Base-by-base conservation (phyloP, 2,113 vertebrate genomes). In the Vicugna pacos region DNA sequence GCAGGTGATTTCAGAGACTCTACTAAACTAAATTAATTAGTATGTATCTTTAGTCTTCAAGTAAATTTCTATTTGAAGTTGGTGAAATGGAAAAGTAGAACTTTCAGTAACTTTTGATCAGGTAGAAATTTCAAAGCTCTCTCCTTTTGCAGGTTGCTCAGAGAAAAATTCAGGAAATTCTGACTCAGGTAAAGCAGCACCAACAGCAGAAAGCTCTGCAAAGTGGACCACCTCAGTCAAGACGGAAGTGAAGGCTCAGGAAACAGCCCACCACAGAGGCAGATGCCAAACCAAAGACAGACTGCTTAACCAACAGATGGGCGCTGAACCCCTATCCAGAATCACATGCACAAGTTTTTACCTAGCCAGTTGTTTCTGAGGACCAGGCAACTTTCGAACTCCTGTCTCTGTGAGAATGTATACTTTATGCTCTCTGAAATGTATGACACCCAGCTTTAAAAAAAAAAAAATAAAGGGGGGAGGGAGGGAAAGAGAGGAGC, bases 81-180 rank as follows among this genome's bases (percentile, higher is more conserved):
- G 22, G 8, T 80, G 46, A 92, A 86, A 58, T 91, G 32, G 48
- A 77, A 32, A 42, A 85, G 8, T 50, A 67, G 72, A 88, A 48
- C 42, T 77, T 93, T n/a, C 65, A 38, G 62, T 54, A 38, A 56
- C 17, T 64, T 80, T 54, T 86, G 19, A 85, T 70, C 19, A n/a
- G 38, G 60, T 54, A 26, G 75, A 80, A 67, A 73, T 92, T 95
- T 91, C 42, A 94, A 81, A 93, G 24, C 67, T 64, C 58, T 94
- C 15, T 97, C 76, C 82, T 97, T 96, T 95, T 97, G 35, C 92
- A 99, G 99, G 99, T 99, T 99, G 99, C 99, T 98, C 99, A 99
- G 99, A 99, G 99, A 89, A 99, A 99, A 99, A 99, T 99, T 99
- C 99, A 99, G 99, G 99, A 99, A 99, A 99, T 99, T 98, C 98